Base-by-base conservation (phyloP, 2,888 invertebrate genomes). In the Nycteola revayana region DNA sequence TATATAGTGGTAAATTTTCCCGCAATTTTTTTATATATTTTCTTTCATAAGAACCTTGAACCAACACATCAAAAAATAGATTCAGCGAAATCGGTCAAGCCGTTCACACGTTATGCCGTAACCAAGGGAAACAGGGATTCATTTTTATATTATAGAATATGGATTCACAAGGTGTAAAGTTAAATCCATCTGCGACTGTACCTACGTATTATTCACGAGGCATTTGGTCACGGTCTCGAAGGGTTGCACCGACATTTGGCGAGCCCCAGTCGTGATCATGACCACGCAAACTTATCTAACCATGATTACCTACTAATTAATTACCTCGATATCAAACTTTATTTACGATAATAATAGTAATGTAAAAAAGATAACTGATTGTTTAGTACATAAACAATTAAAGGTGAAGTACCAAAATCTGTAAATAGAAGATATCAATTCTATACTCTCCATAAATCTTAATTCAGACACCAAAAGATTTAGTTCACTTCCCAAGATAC, bases 231-330 rank as follows among this genome's bases (percentile, higher is more conserved):
- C 49, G 59, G 51, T 45, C 40, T 31, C 42, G 28, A 55, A 69
- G 64, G 70, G 62, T 54, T 35, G 37, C 28, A 32, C 41, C 57
- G 66, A 62, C 66, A 73, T 71, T 72, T 70, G 67, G 68, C 56
- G 56, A 46, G 36, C 38, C 27, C 39, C 44, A 57, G 53, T 59
- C 58, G 50, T 60, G 60, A 14, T 3, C 14, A 14, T 14, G 14
- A 14, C 14, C 5, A 14, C 5, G 5, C 14, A 14, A 2, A 14
- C 14, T 2, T 14, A 14, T 14, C 3, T 3, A 14, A 14, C 14
- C 14, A 3, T 14, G 5, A 14, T 14, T 14, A 3, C 5, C 2
- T 3, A 3, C 2, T 14, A 67, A 72, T 68, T 57, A 53, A 59
- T 61, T 57, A 47, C 49, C 49, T 49, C 45, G 43, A 48, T 53